Evolutionary conservation across 2,113 vertebrate genomes (phyloP), one percentile per base, ranked within the genome.

Genomic region (Arothron firmamentum): DNA sequence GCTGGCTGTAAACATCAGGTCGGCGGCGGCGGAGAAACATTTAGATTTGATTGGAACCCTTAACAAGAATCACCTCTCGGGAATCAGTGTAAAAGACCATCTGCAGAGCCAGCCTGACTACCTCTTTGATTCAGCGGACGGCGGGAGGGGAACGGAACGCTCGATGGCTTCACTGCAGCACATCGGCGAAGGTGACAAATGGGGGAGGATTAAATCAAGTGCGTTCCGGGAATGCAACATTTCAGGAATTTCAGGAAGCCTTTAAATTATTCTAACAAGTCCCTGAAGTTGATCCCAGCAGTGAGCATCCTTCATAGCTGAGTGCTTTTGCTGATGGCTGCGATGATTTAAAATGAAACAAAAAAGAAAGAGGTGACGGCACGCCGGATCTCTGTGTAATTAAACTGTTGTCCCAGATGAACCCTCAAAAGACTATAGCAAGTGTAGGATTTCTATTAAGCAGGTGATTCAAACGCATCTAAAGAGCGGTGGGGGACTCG

Each of bases 211-310:
- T 88, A 88, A 88, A 86, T 87, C 78, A 82, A 68, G 73, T 49
- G 18, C 61, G 59, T 76, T 70, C 75, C 65, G 58, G 51, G 70
- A 70, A 78, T 72, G 78, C 65, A 38, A 12, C 34, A 12, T 38
- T 38, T 12, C 34, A 38, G 34, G 34, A 38, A 38, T 78, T 74
- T 67, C 51, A 79, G 69, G 57, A 65, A 72, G 69, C 73, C 74
- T 80, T 82, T 88, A 79, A 87, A 88, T 88, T 82, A 89, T 87
- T 87, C 79, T 53, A 87, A 85, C 72, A 74, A 81, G 78, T 85
- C 74, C 77, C 82, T 80, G 78, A 74, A 45, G 67, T 72, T 60
- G 75, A 84, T 73, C 80, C 68, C 67, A 79, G 79, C 76, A 75
- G 80, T 52, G 46, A 69, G 66, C 68, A 69, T 50, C 0, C 70